Conservation (phyloP, 1,140 invertebrate genomes). For the Danaus plexippus region DNA sequence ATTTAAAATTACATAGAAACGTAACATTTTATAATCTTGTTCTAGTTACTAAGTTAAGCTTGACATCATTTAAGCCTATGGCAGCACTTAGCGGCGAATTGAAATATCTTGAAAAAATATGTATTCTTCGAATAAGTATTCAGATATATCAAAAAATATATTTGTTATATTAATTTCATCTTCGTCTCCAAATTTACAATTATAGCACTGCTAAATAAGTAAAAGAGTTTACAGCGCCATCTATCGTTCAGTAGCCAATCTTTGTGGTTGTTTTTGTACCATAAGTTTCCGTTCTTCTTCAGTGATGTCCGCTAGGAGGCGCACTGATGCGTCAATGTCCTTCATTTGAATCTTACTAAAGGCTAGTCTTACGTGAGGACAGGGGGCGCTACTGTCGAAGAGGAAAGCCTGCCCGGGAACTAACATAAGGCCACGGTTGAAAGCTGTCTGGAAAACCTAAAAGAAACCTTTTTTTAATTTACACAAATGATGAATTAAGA, state of each 20-base stretch:
- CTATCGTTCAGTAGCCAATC: constrained; percentile 40
- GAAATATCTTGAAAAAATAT: no score
- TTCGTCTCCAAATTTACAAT: no score
- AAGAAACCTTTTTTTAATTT: constrained; percentile 1
- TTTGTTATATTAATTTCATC: no score
- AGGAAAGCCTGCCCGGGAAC: constrained; percentile 81
- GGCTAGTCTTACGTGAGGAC: constrained; percentile 77
- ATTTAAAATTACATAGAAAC: no score
- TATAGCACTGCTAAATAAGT: no score
- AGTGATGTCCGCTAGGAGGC: constrained; percentile 61
- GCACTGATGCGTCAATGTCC: constrained; percentile 74
- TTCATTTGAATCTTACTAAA: constrained; percentile 76
- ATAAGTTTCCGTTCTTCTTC: constrained; percentile 49
- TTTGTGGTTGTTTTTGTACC: constrained; percentile 19
- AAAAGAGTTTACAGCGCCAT: constrained; percentile 18
- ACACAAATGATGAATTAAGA: no score
- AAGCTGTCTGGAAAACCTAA: constrained; percentile 49
- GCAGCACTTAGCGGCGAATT: no score
- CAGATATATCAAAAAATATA: no score
- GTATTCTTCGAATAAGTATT: no score
- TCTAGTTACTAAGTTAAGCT: no score
- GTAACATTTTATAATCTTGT: no score
- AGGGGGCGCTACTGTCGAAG: constrained; percentile 73
- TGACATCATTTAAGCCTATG: no score
- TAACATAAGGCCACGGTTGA: constrained; percentile 75